Conservation (phyloP, 2,888 invertebrate genomes). For the Holacanthella duospinosa region DNA sequence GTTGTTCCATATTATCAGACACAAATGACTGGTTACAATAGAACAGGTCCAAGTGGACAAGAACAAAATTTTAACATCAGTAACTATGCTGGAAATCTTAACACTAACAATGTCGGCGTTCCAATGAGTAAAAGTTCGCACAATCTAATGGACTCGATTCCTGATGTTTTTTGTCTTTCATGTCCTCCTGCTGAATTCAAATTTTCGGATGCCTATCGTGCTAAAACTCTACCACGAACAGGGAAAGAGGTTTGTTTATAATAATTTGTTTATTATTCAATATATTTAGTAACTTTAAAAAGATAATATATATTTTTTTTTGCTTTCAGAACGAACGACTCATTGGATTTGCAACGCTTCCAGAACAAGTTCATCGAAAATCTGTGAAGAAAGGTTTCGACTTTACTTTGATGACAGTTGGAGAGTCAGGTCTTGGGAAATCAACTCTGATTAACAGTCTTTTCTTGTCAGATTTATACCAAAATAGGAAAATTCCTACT, state of each 20-base stretch:
- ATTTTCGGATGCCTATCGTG: slow-evolving; percentile 38
- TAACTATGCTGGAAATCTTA: too few species aligned
- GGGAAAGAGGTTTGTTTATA: slow-evolving; percentile 35
- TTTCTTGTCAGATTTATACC: slow-evolving; percentile 88
- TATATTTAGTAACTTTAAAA: neutral
- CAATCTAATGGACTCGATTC: slow-evolving; percentile 34
- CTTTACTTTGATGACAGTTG: slow-evolving; percentile 92
- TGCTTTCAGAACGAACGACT: slow-evolving; percentile 33
- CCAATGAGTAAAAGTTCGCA: slow-evolving; percentile 36
- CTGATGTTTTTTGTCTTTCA: slow-evolving; percentile 38
- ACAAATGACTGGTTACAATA: slow-evolving; percentile 3
- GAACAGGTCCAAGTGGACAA: slow-evolving; percentile 4
- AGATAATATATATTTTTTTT: neutral
- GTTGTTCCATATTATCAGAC: slow-evolving; percentile 9
- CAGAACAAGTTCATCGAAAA: slow-evolving; percentile 93
- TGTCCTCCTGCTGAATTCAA: slow-evolving; percentile 38
- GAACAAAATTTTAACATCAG: neutral
- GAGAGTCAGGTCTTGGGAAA: slow-evolving; percentile 67
- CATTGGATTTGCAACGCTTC: slow-evolving; percentile 86
- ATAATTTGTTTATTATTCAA: neutral
- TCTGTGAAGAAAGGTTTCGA: slow-evolving; percentile 97
- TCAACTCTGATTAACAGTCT: slow-evolving; percentile 90
- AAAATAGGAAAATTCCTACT: slow-evolving; percentile 55
- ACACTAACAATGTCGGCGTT: slow-evolving; percentile 9
- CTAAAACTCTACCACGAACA: slow-evolving; percentile 38